Evolutionary conservation across 2,797 vertebrate genomes (phyloP).

Genomic region (Melanogrammus aeglefinus): DNA sequence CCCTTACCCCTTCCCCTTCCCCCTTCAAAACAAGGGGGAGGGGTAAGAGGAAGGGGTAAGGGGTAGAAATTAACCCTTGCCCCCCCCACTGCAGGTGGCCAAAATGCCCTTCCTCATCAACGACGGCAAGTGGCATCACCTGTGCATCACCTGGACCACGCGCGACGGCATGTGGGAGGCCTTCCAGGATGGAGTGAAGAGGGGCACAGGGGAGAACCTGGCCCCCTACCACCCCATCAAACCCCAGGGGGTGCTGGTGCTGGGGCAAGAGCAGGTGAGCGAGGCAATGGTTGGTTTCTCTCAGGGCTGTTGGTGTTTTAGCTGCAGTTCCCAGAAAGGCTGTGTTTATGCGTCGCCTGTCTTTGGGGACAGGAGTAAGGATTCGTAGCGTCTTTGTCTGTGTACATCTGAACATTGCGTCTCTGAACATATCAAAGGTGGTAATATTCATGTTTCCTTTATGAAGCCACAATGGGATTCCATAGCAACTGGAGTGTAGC

Average conservation of each 20-base stretch:
- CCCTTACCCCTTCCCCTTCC: too few species aligned
- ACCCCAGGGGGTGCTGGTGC: slow-evolving; percentile 87
- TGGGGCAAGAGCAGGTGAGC: slow-evolving; percentile 93
- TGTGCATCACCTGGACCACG: slow-evolving; percentile 94
- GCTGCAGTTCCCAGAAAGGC: neutral
- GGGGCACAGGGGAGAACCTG: slow-evolving; percentile 88
- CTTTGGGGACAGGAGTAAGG: neutral
- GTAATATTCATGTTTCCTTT: slow-evolving; percentile 19
- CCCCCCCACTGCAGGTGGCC: slow-evolving; percentile 77
- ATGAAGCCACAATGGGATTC: neutral
- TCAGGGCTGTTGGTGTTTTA: neutral
- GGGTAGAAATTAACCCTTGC: neutral
- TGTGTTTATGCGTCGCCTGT: neutral
- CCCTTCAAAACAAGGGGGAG: too few species aligned
- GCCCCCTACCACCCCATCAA: slow-evolving; percentile 96
- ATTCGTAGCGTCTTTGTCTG: neutral
- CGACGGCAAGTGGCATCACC: slow-evolving; percentile 94
- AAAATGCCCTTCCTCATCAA: slow-evolving; percentile 91
- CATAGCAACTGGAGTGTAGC: neutral
- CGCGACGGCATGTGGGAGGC: slow-evolving; percentile 95
- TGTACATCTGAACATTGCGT: neutral
- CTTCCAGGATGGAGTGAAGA: slow-evolving; percentile 89
- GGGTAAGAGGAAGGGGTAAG: too few species aligned
- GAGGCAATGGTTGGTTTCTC: neutral
- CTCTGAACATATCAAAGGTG: slow-evolving; percentile 20